Evolutionary conservation across 1,140 invertebrate genomes (phyloP).

Genomic region (Tetramorium parvispinum): DNA sequence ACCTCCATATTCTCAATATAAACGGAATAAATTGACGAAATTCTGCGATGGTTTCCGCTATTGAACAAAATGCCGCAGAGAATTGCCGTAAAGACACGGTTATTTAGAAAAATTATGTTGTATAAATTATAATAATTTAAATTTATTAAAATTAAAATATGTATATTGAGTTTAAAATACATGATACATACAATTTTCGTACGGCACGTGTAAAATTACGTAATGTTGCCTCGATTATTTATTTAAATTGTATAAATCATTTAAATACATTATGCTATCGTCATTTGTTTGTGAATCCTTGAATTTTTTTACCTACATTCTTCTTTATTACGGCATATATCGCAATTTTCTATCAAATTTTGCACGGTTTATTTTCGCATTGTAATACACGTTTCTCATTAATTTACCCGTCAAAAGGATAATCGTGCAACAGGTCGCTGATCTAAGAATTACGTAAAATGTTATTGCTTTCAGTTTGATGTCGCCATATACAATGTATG

Average conservation of each 20-base stretch:
- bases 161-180: background rate
- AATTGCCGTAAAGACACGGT: too few species aligned
- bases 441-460: conserved; percentile 33
- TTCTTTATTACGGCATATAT: background rate
- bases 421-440: background rate
- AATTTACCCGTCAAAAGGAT: conserved; percentile 20
- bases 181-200: background rate
- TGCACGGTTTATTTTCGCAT: conserved; percentile 29
- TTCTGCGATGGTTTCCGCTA: too few species aligned
- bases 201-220: background rate
- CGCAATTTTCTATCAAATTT: conserved; percentile 36
- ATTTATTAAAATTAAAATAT: background rate
- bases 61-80: too few species aligned
- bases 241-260: background rate
- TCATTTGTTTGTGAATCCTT: background rate
- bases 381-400: background rate
- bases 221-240: background rate
- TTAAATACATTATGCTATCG: background rate
- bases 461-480: background rate
- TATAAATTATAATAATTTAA: background rate
- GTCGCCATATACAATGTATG: background rate
- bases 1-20: too few species aligned
- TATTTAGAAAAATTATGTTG: background rate
- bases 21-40: too few species aligned
- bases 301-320: conserved; percentile 15